These are phyloP conservation scores for Lepisosteus osseus DNA, from an alignment of 2,113 vertebrate genomes.

Conservation along the genomic window DNA sequence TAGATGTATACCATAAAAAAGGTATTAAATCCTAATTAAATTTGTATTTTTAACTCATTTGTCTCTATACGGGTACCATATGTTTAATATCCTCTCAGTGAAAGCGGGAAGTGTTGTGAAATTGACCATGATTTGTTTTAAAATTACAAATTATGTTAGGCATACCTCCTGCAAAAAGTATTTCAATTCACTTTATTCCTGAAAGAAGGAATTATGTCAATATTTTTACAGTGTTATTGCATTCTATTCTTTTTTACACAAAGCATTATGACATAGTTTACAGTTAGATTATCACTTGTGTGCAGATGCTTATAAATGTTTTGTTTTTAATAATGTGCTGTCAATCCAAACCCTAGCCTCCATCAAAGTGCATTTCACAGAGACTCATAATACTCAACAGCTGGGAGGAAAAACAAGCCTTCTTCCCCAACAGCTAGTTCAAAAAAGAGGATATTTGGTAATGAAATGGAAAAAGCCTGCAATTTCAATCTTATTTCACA, in stretches of 20 bases:
- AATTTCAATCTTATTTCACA: neutral
- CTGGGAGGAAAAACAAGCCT: slow-evolving; percentile 51
- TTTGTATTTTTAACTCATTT: slow-evolving; percentile 55
- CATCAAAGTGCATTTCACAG: slow-evolving; percentile 49
- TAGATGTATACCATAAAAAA: slow-evolving; percentile 56
- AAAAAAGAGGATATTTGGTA: slow-evolving; percentile 12
- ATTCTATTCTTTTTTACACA: slow-evolving; percentile 62
- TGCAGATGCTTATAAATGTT: slow-evolving; percentile 63
- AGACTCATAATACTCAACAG: slow-evolving; percentile 54
- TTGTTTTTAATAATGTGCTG: slow-evolving; percentile 65
- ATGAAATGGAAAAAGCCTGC: neutral
- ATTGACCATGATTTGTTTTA: slow-evolving; percentile 34
- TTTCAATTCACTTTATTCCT: slow-evolving; percentile 41
- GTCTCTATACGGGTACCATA: slow-evolving; percentile 49
- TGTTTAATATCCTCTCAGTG: slow-evolving; percentile 40
- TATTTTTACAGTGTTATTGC: slow-evolving; percentile 53
- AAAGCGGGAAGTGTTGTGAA: slow-evolving; percentile 33
- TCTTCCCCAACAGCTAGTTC: slow-evolving; percentile 28
- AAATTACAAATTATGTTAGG: slow-evolving; percentile 39
- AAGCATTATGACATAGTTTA: slow-evolving; percentile 58
- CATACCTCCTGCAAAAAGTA: slow-evolving; percentile 43
- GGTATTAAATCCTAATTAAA: slow-evolving; percentile 58
- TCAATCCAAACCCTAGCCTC: slow-evolving; percentile 52
- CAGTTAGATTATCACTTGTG: slow-evolving; percentile 51
- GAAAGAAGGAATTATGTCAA: slow-evolving; percentile 45